Base-by-base conservation (phyloP, 1,140 invertebrate species). In the Eueides isabella region DNA sequence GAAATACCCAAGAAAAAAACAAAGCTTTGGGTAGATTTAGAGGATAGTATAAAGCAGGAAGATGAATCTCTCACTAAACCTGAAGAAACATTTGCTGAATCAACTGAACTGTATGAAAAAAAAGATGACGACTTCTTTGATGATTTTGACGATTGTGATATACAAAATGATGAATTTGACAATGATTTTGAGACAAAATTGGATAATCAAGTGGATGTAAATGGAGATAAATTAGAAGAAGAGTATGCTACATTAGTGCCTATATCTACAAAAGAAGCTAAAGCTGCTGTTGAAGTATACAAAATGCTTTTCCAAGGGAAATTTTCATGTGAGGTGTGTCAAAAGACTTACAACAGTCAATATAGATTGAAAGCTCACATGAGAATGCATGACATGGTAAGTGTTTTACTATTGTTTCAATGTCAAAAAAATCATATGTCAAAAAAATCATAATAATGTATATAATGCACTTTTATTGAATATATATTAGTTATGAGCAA, bases 301-400 rank as follows among this genome's bases (percentile, higher is more conserved):
- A 91, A 87, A 76, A 73, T 88, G 77, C 87, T 84, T 62, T 76
- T 82, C 61, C 77, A 79, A n/a, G 89, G 88, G 14, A 89, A 85
- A 67, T 79, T 77, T 73, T 61, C 68, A 14, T 92, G 90, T 80
- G 14, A 80, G 33, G 67, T 86, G 6, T 92, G 90, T 72, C 74
- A 75, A 26, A 87, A 87, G 33, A 35, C 80, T 12, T 91, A 83
- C 75, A 71, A 80, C 61, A 91, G 75, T 83, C 85, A 85, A 23
- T 81, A 85, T 28, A 75, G 85, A 6, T 71, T 89, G 41, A 83
- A 81, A 67, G 62, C 80, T 35, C 90, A 92, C 78, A 80, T 79
- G 74, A 72, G 90, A 26, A 92, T 92, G 90, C 90, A 92, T 86
- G 87, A 90, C 80, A 85, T 80, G 80, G 90, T 92, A 81, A 69